A percentile compares a stretch with the other conserved stretches of the same genome.
Evolutionary conservation across 2,797 vertebrate species (phyloP).

Genomic region (Fistularia tabacaria): DNA sequence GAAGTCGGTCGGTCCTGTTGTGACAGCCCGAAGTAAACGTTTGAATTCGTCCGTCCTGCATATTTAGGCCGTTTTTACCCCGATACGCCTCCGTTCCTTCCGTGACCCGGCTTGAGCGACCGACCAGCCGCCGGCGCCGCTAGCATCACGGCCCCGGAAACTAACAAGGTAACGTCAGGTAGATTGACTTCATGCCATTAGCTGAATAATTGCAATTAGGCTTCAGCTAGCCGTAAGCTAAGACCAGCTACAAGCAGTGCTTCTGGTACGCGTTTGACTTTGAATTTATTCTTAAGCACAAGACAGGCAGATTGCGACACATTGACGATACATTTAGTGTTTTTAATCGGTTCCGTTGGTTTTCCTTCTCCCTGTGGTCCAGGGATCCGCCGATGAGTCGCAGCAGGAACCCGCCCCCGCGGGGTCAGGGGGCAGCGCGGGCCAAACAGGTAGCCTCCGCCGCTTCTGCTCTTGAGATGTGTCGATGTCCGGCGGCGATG

Average conservation of each 20-base stretch:
- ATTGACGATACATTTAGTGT: neutral
- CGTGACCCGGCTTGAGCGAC: neutral
- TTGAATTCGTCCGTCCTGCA: neutral
- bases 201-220: neutral
- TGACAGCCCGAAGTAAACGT: constrained; percentile 21
- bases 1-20: constrained; percentile 35
- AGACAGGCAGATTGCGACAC: neutral
- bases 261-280: too few relatives aligned
- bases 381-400: constrained; percentile 65
- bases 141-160: neutral
- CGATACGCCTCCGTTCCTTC: neutral
- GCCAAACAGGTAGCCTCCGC: constrained; percentile 74
- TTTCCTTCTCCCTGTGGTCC: neutral
- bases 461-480: neutral
- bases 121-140: neutral
- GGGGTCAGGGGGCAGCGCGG: constrained; percentile 76
- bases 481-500: neutral
- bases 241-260: neutral
- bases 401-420: constrained; percentile 70
- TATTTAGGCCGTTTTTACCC: neutral
- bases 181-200: neutral
- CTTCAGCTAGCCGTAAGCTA: constrained; percentile 26
- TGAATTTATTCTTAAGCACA: neutral
- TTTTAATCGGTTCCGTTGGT: neutral
- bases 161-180: constrained; percentile 36